Conservation (phyloP, 64 coral and sea anemone species). For the Porites lutea region DNA sequence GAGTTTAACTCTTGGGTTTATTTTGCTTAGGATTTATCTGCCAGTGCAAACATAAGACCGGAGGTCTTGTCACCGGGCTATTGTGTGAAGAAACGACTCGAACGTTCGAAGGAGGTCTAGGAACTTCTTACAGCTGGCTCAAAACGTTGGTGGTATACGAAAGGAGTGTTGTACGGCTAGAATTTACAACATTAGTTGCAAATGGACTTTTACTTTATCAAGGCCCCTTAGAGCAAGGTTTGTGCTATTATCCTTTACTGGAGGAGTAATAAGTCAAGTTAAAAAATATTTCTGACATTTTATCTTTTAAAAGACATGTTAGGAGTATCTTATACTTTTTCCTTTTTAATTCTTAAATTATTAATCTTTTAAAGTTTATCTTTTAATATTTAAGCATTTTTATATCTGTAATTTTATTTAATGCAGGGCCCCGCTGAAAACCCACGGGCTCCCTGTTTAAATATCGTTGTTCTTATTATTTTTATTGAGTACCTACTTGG, state of each 20-base stretch:
- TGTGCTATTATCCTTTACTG: not conserved
- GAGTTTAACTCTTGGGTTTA: not conserved
- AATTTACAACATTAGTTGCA: constrained; percentile 75
- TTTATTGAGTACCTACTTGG: no score
- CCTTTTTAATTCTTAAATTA: no score
- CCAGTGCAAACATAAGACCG: constrained; percentile 47
- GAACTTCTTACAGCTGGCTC: constrained; percentile 80
- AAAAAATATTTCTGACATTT: no score
- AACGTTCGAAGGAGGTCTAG: constrained; percentile 54
- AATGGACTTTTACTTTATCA: constrained; percentile 87
- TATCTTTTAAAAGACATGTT: no score
- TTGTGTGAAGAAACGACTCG: constrained; percentile 67
- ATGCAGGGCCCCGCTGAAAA: no score
- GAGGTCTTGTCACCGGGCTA: constrained; percentile 44
- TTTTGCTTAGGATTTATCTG: constrained; percentile 48
- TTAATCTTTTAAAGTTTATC: no score
- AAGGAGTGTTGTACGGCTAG: constrained; percentile 65
- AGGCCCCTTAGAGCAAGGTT: constrained; percentile 62
- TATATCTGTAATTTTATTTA: no score
- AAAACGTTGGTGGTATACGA: constrained; percentile 34
- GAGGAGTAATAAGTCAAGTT: no score
- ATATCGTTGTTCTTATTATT: no score
- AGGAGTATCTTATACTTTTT: no score
- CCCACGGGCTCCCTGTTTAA: no score
- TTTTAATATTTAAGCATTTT: no score